Conservation (phyloP, 2,888 invertebrate species). For the Trissonchulus latispiculum region DNA sequence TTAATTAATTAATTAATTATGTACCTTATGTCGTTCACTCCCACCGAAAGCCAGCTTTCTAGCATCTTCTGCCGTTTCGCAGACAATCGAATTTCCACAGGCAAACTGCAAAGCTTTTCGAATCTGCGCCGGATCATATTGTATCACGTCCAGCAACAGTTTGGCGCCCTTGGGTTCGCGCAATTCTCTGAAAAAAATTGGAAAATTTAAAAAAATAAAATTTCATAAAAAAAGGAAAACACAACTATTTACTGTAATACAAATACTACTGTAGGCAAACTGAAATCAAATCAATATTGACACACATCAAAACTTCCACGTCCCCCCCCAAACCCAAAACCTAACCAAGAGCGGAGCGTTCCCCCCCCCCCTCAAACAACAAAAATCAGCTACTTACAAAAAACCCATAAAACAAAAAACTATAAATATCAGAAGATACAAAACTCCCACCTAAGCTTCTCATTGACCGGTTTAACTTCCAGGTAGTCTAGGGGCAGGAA, state of each 20-base stretch:
- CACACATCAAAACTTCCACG: not conserved
- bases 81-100: slow-evolving; percentile 96
- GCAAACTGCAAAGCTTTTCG: slow-evolving; percentile 93
- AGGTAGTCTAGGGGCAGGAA: slow-evolving; percentile 93
- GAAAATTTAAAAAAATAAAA: too few species aligned
- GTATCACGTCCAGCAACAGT: slow-evolving; percentile 87
- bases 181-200: slow-evolving; percentile 63
- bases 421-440: too few species aligned
- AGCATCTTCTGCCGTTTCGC: slow-evolving; percentile 95
- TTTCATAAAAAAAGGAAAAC: too few species aligned
- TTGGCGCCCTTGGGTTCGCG: slow-evolving; percentile 89
- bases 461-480: slow-evolving; percentile 83
- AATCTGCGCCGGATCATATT: slow-evolving; percentile 84
- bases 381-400: too few species aligned
- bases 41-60: slow-evolving; percentile 65
- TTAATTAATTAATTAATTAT: too few species aligned
- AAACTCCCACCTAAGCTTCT: slow-evolving; percentile 71
- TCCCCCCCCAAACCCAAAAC: not conserved
- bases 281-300: too few species aligned
- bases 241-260: too few species aligned
- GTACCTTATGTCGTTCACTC: slow-evolving; percentile 24
- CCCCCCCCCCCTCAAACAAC: too few species aligned
- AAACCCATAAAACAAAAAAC: too few species aligned
- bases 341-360: too few species aligned
- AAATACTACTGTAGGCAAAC: too few species aligned